Evolutionary conservation across 2,113 vertebrate genomes (phyloP), one percentile per base, ranked within the genome.

Genomic region (Barbus barbus): DNA sequence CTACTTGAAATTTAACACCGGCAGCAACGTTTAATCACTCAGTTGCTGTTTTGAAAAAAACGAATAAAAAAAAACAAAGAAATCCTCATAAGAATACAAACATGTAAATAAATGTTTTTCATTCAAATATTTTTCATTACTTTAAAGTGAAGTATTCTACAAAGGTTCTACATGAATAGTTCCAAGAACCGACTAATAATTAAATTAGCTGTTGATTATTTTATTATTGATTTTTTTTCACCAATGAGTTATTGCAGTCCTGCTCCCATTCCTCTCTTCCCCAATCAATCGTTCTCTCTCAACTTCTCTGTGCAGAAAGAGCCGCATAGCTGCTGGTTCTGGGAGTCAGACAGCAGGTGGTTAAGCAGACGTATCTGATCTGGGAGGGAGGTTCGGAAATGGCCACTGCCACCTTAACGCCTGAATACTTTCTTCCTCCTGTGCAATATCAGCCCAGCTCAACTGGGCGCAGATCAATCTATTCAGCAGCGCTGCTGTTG

Each of bases 351-450:
- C 75, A 71, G 85, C 33, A 36, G 67, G 58, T 56, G 24, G 51
- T 72, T 83, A 79, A 82, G 78, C 36, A 28, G 24, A 83, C 11
- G 20, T 36, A 33, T 61, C 63, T 41, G 75, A 78, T 48, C 63
- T 56, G 31, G 38, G 36, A 48, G 58, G 31, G 61, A 72, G 78
- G 51, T 82, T 75, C 0, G 24, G 83, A 83, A 84, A 82, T 73
- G 73, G 31, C 51, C 14, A 12, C 71, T 69, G 20, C 38, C 75
- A 61, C 74, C 83, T 80, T 78, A 76, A 86, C 65, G 38, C 71
- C 51, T 81, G 72, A 88, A 84, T 86, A 79, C 65, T 63, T 69
- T 77, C 36, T 36, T 61, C 14, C 79, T 38, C 74, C 48, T 44
- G 63, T 77, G 74, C 63, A 78, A 51, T 67, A 46, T 78, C 9